A percentile compares a stretch with the other conserved stretches of the same genome.
These are phyloP conservation scores for Hydropsyche betteni DNA, from an alignment of 2,888 invertebrate species.

Conservation along the genomic window DNA sequence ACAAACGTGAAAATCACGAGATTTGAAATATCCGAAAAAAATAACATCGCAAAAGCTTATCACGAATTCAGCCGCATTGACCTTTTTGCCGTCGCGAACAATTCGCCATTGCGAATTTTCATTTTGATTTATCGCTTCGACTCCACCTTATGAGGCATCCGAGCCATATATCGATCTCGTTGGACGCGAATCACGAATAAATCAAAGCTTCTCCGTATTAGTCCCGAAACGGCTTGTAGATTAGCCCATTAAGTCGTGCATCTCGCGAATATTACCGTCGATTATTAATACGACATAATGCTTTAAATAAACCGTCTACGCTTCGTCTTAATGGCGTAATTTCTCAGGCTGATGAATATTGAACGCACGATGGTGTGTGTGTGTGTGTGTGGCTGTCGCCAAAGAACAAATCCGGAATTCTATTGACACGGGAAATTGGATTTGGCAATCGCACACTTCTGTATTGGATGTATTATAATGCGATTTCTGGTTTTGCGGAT, in stretches of 20 bases:
- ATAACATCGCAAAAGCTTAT: background rate
- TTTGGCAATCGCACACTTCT: slow-evolving; percentile 1
- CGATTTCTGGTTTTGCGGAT: no score
- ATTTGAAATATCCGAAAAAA: background rate
- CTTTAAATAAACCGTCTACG: background rate
- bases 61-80: background rate
- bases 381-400: background rate
- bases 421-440: slow-evolving; percentile 23
- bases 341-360: slow-evolving; percentile 11
- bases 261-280: background rate
- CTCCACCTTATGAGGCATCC: background rate
- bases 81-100: background rate
- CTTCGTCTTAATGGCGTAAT: background rate
- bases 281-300: background rate
- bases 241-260: no score
- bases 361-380: slow-evolving; percentile 4
- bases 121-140: background rate
- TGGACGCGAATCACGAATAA: background rate
- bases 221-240: no score
- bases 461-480: no score
- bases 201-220: no score
- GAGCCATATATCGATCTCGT: background rate
- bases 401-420: slow-evolving; percentile 10
- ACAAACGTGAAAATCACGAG: background rate
- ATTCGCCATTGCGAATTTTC: background rate